Base-by-base conservation (phyloP, 2,113 vertebrate species). In the Alligator mississippiensis region DNA sequence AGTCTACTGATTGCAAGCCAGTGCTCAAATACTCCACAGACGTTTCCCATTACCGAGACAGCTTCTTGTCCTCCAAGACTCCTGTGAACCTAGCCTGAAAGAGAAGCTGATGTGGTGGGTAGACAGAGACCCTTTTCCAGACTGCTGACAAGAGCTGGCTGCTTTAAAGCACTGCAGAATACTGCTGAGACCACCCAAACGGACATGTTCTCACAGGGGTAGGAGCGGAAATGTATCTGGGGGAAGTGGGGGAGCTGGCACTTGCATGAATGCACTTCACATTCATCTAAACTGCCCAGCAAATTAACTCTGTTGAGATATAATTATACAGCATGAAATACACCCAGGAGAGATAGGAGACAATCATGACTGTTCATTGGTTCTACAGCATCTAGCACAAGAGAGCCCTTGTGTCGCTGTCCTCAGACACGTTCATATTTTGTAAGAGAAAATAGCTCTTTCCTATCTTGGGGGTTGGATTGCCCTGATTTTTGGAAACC, bases 21-120 rank as follows among this genome's bases (percentile, higher is more conserved):
- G 94, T 77, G 78, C 96, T 96, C 95, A 95, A 94, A 87, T 89
- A 89, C 85, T 82, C 92, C 87, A 82, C 96, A 96, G 96, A 95
- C 76, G 89, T 96, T 97, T 97, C 94, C 87, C 92, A 96, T 97
- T 97, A 95, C 95, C 90, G 92, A 94, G 90, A 74, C 93, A 95
- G 96, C 94, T 92, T 96, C 94, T 96, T 95, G 92, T 95, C 87
- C 93, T 94, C 92, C 95, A 93, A 80, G 89, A 91, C 87, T 96
- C 81, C 93, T 93, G 89, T 94, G 93, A 92, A 80, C 92, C n/a
- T 75, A 93, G 78, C 92, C 87, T 34, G n/a, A 62, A 96, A 96
- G 89, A 0, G 1, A 92, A 90, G 94, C 94, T 94, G 95, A 90
- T 88, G 47, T 47, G 84, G 47, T 92, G 85, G 62, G 89, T 94